Percentiles rank a stretch among this genome's conserved stretches.
Conservation (phyloP, 2,113 vertebrate species). For the Chrysochloris asiatica region DNA sequence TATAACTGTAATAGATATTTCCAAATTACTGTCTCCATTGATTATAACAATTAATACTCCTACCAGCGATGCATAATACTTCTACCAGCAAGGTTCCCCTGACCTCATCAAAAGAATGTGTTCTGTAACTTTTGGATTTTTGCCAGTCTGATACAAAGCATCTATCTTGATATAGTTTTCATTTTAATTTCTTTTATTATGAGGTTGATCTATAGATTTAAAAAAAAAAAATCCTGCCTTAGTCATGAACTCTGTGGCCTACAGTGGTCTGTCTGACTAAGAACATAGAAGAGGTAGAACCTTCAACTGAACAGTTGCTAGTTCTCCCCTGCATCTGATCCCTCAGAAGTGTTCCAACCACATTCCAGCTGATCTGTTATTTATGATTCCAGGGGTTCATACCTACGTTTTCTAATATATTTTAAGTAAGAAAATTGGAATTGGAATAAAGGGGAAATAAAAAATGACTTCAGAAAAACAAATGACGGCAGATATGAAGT, state of each 20-base stretch:
- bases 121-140: slow-evolving; percentile 6
- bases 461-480: neutral
- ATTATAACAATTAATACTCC: neutral
- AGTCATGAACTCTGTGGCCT: neutral
- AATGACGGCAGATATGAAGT: neutral
- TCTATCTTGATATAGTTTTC: neutral
- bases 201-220: neutral
- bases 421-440: neutral
- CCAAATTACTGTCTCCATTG: neutral
- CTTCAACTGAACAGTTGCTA: neutral
- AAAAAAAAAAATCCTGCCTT: neutral
- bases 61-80: neutral
- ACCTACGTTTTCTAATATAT: slow-evolving; percentile 31
- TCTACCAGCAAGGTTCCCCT: neutral
- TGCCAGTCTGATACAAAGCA: neutral
- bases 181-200: slow-evolving; percentile 4
- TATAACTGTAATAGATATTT: neutral
- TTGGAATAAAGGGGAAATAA: slow-evolving; percentile 22
- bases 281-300: neutral
- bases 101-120: neutral
- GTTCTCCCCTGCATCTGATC: neutral
- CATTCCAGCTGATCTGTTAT: neutral
- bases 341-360: neutral
- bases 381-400: neutral
- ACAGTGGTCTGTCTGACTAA: neutral